These are phyloP conservation scores for Orthonevra nobilis DNA, from an alignment of 2,888 invertebrate species.

Conservation along the genomic window DNA sequence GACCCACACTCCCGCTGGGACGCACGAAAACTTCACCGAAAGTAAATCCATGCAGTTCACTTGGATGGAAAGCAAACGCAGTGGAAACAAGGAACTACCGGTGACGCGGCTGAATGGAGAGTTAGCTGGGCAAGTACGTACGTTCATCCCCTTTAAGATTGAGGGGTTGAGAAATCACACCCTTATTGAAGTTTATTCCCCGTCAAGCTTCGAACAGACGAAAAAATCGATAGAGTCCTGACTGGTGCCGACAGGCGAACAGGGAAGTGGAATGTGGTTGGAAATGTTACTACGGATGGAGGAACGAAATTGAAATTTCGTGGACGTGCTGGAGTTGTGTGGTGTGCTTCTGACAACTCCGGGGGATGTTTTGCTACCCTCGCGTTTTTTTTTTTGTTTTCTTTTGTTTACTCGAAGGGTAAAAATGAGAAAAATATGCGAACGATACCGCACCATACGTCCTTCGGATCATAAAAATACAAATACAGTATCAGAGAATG, in stretches of 20 bases:
- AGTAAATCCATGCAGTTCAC: constrained; percentile 7
- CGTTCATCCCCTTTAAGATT: constrained; percentile 45
- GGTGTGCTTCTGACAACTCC: too few relatives aligned
- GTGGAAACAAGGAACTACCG: constrained; percentile 11
- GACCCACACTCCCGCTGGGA: background rate
- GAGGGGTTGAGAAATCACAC: constrained; percentile 19
- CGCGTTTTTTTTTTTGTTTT: too few relatives aligned
- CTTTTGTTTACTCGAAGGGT: background rate
- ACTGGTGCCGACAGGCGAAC: constrained; percentile 18
- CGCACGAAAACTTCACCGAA: constrained; percentile 27
- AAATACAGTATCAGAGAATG: constrained; percentile 9
- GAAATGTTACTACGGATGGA: too few relatives aligned
- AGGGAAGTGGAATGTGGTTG: constrained; percentile 28
- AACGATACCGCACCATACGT: constrained; percentile 13
- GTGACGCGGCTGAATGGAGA: too few relatives aligned
- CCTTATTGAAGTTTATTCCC: constrained; percentile 10
- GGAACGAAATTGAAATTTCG: background rate
- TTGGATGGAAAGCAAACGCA: background rate
- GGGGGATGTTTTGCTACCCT: constrained; percentile 9
- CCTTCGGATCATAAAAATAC: constrained; percentile 23
- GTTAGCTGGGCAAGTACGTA: constrained; percentile 4
- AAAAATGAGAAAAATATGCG: constrained; percentile 38
- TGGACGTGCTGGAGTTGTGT: background rate
- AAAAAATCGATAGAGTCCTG: constrained; percentile 56
- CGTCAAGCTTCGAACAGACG: background rate